Percentiles rank a stretch among this genome's conserved stretches.
Evolutionary conservation across 1,140 invertebrate genomes (phyloP).

Genomic region (Anthonomus grandis): DNA sequence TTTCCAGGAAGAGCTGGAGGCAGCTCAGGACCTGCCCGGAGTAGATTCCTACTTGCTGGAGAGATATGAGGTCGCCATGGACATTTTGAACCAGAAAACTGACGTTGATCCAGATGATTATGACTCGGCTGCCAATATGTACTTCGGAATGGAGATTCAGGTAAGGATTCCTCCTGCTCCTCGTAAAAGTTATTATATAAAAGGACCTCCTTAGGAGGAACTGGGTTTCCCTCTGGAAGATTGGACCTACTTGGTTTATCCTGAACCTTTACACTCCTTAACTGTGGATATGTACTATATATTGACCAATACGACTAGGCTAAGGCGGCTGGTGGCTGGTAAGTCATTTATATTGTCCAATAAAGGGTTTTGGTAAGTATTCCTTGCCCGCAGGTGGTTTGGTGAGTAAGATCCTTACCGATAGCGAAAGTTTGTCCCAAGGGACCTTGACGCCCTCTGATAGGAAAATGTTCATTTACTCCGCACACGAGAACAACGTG

Average conservation of each 20-base stretch:
- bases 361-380: too few species aligned
- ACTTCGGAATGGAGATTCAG: background rate
- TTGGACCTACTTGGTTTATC: background rate
- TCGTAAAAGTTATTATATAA: too few species aligned
- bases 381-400: slow-evolving; percentile 21
- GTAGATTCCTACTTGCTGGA: background rate
- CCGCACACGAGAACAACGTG: slow-evolving; percentile 26
- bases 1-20: too few species aligned
- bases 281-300: slow-evolving; percentile 7
- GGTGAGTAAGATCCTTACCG: slow-evolving; percentile 24
- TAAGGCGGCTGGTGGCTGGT: background rate
- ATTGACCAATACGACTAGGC: background rate
- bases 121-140: background rate
- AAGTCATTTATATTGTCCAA: too few species aligned
- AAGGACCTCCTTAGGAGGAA: background rate
- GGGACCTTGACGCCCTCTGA: background rate
- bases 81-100: background rate
- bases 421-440: slow-evolving; percentile 13
- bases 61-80: background rate
- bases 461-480: slow-evolving; percentile 27
- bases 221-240: background rate
- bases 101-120: background rate
- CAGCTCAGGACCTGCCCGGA: too few species aligned
- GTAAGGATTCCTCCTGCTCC: too few species aligned
- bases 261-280: slow-evolving; percentile 5